Evolutionary conservation across 2,113 vertebrate species (phyloP).

Genomic region (Phalacrocorax aristotelis): DNA sequence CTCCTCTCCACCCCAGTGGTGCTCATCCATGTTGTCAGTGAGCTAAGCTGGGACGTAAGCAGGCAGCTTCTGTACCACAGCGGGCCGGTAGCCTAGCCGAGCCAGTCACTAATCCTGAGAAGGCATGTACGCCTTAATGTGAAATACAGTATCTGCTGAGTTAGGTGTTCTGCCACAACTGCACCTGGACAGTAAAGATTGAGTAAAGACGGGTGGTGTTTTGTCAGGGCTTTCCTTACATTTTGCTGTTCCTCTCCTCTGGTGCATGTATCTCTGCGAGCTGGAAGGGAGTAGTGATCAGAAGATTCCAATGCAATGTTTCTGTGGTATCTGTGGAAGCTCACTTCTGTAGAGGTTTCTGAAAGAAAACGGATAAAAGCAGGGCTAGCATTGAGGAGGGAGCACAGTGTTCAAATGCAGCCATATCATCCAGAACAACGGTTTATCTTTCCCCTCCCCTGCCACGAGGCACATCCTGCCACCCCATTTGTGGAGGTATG

Average conservation of each 20-base stretch:
- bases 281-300: neutral
- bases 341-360: neutral
- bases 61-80: neutral
- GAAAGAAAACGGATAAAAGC: neutral
- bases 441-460: accelerated
- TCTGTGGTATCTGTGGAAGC: neutral
- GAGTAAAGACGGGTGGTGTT: neutral
- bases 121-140: accelerated
- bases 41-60: accelerated
- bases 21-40: accelerated
- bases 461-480: accelerated
- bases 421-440: accelerated
- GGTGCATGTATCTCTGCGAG: accelerated
- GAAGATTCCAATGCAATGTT: neutral
- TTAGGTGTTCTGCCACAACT: neutral
- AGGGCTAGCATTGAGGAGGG: neutral
- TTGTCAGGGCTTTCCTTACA: accelerated
- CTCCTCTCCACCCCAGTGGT: neutral
- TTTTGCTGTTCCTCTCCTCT: neutral
- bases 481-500: accelerated
- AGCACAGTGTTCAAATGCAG: accelerated
- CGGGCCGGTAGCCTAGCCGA: neutral
- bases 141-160: neutral
- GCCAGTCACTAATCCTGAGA: accelerated
- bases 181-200: neutral